phyloP scores from a whole-genome alignment of 2,888 invertebrate genomes.

The Sylvicola cinctus region DNA sequence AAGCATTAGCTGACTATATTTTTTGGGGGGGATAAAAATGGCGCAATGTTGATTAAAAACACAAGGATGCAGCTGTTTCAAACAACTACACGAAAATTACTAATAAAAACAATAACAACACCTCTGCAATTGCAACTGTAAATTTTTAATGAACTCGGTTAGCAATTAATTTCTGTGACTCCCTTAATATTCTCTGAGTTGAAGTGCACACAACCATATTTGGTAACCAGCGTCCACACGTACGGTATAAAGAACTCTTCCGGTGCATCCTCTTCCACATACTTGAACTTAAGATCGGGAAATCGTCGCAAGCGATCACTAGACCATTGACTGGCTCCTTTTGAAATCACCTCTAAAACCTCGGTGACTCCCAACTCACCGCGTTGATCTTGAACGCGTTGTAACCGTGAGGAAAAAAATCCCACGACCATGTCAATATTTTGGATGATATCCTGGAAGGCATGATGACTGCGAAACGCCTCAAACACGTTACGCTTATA shows the following conservation, averaged over 20 bases:
- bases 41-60: no score
- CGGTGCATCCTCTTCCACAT: constrained; percentile 96
- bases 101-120: no score
- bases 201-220: constrained; percentile 29
- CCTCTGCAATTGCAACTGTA: no score
- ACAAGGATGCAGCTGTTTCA: no score
- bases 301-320: constrained; percentile 92
- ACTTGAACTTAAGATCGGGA: constrained; percentile 95
- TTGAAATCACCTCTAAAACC: constrained; percentile 72
- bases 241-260: constrained; percentile 99
- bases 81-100: no score
- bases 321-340: constrained; percentile 85
- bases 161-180: no score
- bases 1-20: no score
- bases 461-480: constrained; percentile 64
- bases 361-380: constrained; percentile 67
- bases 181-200: constrained; percentile 24
- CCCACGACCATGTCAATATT: constrained; percentile 77
- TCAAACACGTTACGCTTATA: constrained; percentile 85
- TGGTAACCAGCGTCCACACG: constrained; percentile 81
- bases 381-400: constrained; percentile 37
- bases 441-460: constrained; percentile 82
- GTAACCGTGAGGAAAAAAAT: constrained; percentile 37
- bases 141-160: no score
- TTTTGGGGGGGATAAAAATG: no score